These are phyloP conservation scores for Nowickia ferox DNA, from an alignment of 2,888 invertebrate genomes.

Conservation along the genomic window DNA sequence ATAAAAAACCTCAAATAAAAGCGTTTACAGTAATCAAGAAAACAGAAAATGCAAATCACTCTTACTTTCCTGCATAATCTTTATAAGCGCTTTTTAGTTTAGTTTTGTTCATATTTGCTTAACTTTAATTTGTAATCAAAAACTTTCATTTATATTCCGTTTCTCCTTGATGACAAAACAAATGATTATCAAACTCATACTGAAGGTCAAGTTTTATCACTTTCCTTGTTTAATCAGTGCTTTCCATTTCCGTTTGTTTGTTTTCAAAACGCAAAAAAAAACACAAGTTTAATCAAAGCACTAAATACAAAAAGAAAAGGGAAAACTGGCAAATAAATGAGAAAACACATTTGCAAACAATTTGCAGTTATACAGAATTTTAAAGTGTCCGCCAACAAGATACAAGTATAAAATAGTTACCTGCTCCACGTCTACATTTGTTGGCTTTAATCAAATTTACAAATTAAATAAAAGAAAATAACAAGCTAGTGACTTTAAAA, in stretches of 20 bases:
- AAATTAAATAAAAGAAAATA: conserved; percentile 35
- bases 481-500: background rate
- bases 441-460: conserved; percentile 43
- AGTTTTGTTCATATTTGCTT: background rate
- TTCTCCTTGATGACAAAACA: background rate
- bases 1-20: too few species aligned
- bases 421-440: conserved; percentile 5
- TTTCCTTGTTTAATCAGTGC: conserved; percentile 4
- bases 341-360: conserved; percentile 3
- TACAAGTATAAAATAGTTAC: conserved; percentile 25
- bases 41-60: background rate
- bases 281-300: conserved; percentile 26
- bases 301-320: conserved; percentile 3
- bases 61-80: background rate
- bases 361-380: background rate
- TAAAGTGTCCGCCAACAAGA: conserved; percentile 18
- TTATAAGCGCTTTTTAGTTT: background rate
- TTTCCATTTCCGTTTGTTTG: conserved; percentile 16
- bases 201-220: conserved; percentile 29
- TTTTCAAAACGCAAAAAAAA: background rate
- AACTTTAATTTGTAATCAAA: background rate
- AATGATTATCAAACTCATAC: background rate
- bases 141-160: background rate
- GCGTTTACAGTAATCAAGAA: background rate
- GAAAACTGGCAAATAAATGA: conserved; percentile 1